Conservation (phyloP, 2,888 invertebrate genomes). For the Tenthredo scrophulariae region DNA sequence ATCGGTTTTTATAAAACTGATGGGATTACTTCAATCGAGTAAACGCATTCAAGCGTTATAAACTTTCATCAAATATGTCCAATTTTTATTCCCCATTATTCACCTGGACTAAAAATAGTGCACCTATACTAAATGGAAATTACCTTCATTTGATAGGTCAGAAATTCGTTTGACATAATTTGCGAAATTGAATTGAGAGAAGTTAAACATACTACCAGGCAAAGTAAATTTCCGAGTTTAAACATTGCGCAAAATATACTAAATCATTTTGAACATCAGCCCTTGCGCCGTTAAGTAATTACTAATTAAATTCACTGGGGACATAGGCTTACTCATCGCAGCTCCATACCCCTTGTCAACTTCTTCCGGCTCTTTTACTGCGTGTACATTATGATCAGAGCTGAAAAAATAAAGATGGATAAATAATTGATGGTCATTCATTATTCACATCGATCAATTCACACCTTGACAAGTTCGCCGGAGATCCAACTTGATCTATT, state of each 20-base stretch:
- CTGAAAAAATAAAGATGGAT: background rate
- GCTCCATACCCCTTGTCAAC: background rate
- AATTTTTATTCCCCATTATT: background rate
- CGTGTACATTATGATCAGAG: conserved; percentile 4
- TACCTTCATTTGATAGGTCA: background rate
- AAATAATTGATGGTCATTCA: background rate
- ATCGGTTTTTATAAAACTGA: background rate
- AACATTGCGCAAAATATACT: background rate
- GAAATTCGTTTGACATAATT: conserved; percentile 15
- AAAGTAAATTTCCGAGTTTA: background rate
- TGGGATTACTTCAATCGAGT: background rate
- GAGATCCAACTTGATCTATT: background rate
- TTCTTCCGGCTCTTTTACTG: background rate
- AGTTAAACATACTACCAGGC: background rate
- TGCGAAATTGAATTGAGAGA: background rate
- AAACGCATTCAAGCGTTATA: background rate
- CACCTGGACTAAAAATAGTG: background rate
- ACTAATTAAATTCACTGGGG: background rate
- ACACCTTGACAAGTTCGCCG: background rate
- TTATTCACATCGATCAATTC: background rate
- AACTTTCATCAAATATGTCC: background rate
- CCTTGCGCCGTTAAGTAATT: background rate
- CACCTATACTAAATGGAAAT: background rate
- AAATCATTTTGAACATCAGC: background rate
- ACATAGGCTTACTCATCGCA: background rate